Percentiles rank a stretch among this genome's conserved stretches.
These are phyloP conservation scores for Lamproptera curius DNA, from an alignment of 2,888 invertebrate genomes.

Conservation along the genomic window DNA sequence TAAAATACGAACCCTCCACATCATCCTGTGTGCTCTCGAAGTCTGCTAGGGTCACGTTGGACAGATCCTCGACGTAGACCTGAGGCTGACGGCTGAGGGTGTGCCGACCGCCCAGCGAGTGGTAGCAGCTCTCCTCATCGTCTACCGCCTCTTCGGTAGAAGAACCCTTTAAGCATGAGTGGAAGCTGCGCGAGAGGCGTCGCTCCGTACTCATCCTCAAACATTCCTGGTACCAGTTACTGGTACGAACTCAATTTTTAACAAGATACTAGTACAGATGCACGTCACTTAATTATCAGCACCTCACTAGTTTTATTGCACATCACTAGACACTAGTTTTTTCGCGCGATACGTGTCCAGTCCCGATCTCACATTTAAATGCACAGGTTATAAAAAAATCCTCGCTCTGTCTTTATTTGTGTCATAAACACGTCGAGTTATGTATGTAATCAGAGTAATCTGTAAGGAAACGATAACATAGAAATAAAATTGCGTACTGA, in stretches of 20 bases:
- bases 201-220: constrained; percentile 75
- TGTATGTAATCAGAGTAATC: not conserved
- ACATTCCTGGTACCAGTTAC: constrained; percentile 55
- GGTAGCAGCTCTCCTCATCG: constrained; percentile 70
- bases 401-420: not conserved
- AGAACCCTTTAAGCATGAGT: constrained; percentile 82
- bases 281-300: not conserved
- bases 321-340: constrained; percentile 26
- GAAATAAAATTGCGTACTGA: not conserved
- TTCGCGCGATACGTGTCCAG: no score
- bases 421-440: not conserved
- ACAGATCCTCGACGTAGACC: constrained; percentile 69
- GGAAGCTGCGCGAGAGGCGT: constrained; percentile 82
- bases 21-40: constrained; percentile 66
- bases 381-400: constrained; percentile 8
- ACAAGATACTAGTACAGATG: not conserved
- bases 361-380: not conserved
- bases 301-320: constrained; percentile 27
- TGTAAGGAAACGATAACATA: not conserved
- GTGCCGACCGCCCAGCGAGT: constrained; percentile 66
- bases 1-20: constrained; percentile 58
- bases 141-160: constrained; percentile 73
- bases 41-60: constrained; percentile 64
- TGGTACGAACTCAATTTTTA: constrained; percentile 20
- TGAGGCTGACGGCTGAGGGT: constrained; percentile 62